A percentile compares a stretch with the other conserved stretches of the same genome.
These are phyloP conservation scores for Sclerurus mexicanus DNA, from an alignment of 2,113 vertebrate species.

Conservation along the genomic window DNA sequence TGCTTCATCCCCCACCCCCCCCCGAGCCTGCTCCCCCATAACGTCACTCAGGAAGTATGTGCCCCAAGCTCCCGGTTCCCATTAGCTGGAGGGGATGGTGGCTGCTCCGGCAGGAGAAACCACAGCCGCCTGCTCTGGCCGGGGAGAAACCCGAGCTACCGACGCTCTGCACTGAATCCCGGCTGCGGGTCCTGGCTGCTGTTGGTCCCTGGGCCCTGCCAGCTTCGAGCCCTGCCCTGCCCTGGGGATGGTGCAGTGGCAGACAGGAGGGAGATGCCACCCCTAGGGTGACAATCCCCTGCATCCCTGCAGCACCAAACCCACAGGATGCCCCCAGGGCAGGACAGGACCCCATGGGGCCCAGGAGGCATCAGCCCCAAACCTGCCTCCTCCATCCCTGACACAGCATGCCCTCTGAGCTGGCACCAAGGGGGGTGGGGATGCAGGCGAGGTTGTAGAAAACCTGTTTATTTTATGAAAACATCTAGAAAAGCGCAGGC, in stretches of 20 bases:
- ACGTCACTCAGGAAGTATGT: constrained; percentile 55
- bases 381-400: not conserved
- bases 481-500: not conserved
- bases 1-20: not conserved
- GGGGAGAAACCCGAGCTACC: not conserved
- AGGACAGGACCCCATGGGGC: too few relatives aligned
- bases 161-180: not conserved
- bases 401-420: fast-evolving
- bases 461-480: constrained; percentile 29
- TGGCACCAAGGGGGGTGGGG: not conserved
- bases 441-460: not conserved
- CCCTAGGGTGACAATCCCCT: not conserved
- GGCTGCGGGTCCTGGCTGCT: not conserved
- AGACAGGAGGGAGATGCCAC: not conserved
- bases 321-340: not conserved
- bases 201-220: not conserved
- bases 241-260: not conserved
- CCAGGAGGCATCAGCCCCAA: not conserved
- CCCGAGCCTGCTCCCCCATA: not conserved
- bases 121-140: not conserved
- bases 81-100: not conserved
- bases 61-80: not conserved
- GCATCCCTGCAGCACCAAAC: not conserved
- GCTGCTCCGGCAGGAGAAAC: not conserved
- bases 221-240: not conserved